Evolutionary conservation across 2,888 invertebrate genomes (phyloP).

Genomic region (Rotaria macrura): DNA sequence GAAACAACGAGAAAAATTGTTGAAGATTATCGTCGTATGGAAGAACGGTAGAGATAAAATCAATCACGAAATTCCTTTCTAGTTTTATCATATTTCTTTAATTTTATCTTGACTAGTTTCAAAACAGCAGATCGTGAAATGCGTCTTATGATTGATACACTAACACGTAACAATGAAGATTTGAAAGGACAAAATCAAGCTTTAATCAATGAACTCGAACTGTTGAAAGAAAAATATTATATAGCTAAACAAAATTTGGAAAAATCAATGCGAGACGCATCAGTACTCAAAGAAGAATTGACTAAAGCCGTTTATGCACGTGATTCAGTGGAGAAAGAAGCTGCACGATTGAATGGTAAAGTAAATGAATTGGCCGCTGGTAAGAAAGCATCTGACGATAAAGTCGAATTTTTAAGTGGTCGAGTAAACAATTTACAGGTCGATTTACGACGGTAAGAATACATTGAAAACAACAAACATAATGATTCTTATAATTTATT

Average conservation of each 20-base stretch:
- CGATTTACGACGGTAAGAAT: conserved; percentile 22
- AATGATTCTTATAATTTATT: no score
- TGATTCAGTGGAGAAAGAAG: conserved; percentile 29
- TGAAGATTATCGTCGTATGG: conserved; percentile 32
- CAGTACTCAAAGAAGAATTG: conserved; percentile 26
- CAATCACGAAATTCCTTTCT: neutral
- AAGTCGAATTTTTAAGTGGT: conserved; percentile 32
- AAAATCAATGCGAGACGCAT: conserved; percentile 32
- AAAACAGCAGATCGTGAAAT: conserved; percentile 32
- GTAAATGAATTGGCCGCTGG: conserved; percentile 20
- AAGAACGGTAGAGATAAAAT: conserved; percentile 5
- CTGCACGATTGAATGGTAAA: conserved; percentile 11
- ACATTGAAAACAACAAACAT: neutral
- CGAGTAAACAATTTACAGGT: conserved; percentile 27
- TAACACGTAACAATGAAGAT: conserved; percentile 33
- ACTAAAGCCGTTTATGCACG: conserved; percentile 25
- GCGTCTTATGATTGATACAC: conserved; percentile 33
- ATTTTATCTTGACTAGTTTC: conserved; percentile 1
- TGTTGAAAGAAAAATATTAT: conserved; percentile 31
- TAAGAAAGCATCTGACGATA: conserved; percentile 29
- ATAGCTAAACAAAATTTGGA: conserved; percentile 34
- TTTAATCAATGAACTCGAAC: conserved; percentile 28
- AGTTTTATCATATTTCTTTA: neutral
- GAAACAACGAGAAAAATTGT: conserved; percentile 32
- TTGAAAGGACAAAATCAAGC: conserved; percentile 32